A percentile compares a stretch with the other conserved stretches of the same genome.
Evolutionary conservation across 1,140 invertebrate genomes (phyloP).

Genomic region (Gonatopus flavifemur): DNA sequence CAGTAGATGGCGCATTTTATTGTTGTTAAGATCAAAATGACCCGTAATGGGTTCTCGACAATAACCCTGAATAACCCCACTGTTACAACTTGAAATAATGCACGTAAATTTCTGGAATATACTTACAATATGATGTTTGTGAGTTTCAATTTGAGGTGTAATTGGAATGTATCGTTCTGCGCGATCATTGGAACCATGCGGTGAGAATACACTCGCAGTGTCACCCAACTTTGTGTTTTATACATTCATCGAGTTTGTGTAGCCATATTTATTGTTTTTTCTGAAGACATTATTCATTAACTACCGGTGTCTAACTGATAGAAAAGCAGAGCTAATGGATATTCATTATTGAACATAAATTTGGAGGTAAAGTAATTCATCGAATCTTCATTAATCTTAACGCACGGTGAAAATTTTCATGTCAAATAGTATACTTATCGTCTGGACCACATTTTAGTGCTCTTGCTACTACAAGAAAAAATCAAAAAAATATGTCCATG

Average conservation of each 20-base stretch:
- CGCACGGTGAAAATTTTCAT: no score
- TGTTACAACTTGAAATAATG: constrained; percentile 18
- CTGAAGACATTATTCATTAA: constrained; percentile 17
- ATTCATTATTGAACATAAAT: constrained; percentile 9
- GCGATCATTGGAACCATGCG: constrained; percentile 30
- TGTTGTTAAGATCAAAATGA: constrained; percentile 49
- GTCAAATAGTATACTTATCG: no score
- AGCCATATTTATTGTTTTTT: constrained; percentile 47
- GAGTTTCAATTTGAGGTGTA: constrained; percentile 8
- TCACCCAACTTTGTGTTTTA: constrained; percentile 26
- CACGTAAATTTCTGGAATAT: constrained; percentile 14
- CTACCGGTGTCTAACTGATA: constrained; percentile 18
- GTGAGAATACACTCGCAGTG: constrained; percentile 24
- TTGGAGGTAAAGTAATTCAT: no score
- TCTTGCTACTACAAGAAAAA: no score
- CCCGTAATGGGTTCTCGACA: constrained; percentile 38
- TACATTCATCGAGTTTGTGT: constrained; percentile 31
- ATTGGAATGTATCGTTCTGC: constrained; percentile 21
- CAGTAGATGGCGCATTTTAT: constrained; percentile 33
- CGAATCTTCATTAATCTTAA: no score
- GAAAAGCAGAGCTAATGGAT: constrained; percentile 13
- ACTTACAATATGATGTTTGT: constrained; percentile 10
- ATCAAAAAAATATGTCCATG: no score
- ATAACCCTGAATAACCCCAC: constrained; percentile 30
- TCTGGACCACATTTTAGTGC: no score